Percentiles rank a stretch among this genome's conserved stretches.
These are phyloP conservation scores for Oreotrochilus melanogaster DNA, from an alignment of 2,113 vertebrate species.

Conservation along the genomic window DNA sequence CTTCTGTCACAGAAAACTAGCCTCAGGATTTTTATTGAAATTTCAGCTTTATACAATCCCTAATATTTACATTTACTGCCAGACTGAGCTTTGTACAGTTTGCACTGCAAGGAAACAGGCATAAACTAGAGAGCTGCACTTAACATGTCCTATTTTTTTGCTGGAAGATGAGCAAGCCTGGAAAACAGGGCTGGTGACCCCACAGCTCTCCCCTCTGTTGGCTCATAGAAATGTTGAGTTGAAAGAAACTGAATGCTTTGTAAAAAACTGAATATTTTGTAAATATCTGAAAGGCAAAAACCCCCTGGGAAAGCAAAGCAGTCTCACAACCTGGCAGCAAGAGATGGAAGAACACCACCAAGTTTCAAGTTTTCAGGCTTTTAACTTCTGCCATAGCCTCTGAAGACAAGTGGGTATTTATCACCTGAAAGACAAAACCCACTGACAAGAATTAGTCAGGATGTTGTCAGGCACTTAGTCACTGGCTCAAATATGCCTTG, in stretches of 20 bases:
- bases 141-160: not conserved
- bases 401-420: conserved; percentile 6
- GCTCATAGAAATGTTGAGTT: not conserved
- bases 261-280: not conserved
- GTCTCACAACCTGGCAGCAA: not conserved
- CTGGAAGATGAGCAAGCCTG: not conserved
- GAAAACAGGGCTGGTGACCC: not conserved
- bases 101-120: not conserved
- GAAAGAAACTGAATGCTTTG: not conserved
- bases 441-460: conserved; percentile 23
- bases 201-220: not conserved
- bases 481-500: not conserved
- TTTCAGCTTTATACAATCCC: not conserved
- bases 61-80: not conserved
- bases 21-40: not conserved
- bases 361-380: not conserved
- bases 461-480: conserved; percentile 16
- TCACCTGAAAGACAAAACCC: conserved; percentile 1
- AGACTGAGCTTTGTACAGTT: not conserved
- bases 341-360: not conserved
- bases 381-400: conserved; percentile 11
- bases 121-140: not conserved
- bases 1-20: not conserved
- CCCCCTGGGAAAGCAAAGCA: not conserved
- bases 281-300: not conserved